Evolutionary conservation across 2,888 invertebrate species (phyloP), one percentile per base, ranked within the genome.

Genomic region (Chloromyia formosa): DNA sequence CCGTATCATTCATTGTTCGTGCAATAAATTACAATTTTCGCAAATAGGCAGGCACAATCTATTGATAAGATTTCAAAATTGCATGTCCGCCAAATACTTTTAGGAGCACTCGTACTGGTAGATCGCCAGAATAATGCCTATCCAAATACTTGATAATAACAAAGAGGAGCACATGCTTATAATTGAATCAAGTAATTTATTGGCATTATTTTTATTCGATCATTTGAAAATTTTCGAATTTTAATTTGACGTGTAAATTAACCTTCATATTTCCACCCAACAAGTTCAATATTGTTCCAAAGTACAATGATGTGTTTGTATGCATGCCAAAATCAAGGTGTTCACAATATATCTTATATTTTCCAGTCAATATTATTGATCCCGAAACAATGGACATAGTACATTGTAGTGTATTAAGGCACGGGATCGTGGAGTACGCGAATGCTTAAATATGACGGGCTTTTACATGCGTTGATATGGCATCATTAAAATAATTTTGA

Each of bases 261-360:
- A 23, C 60, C 60, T 60, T 60, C 60, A 14, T 22, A 7, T 60
- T 60, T 60, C 9, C 2, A 14, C 14, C 23, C 1, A 23, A 5
- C 23, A 23, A 60, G 60, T 23, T 23, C 23, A 60, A 60, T 23
- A 23, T 5, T 60, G 14, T 60, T 56, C 2, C 60, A 56, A 23
- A 49, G 16, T 49, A 35, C 23, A 23, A 22, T 14, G 7, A 35
- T 35, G 7, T 4, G 27, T 60, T 23, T 14, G 60, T 60, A 16
- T 9, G 66, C 66, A 45, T 49, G 66, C 20, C 49, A 18, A 66
- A 66, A 45, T 66, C 45, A 66, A 66, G 66, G 66, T 42, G 42
- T 45, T 66, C 49, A 45, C 45, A 66, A 49, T 64, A 64, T n/a
- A n/a, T n/a, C n/a, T 3, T 7, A 22, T 42, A 58, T 42, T 20